phyloP scores from a whole-genome alignment of 2,113 vertebrate genomes.

The Macrotus californicus region DNA sequence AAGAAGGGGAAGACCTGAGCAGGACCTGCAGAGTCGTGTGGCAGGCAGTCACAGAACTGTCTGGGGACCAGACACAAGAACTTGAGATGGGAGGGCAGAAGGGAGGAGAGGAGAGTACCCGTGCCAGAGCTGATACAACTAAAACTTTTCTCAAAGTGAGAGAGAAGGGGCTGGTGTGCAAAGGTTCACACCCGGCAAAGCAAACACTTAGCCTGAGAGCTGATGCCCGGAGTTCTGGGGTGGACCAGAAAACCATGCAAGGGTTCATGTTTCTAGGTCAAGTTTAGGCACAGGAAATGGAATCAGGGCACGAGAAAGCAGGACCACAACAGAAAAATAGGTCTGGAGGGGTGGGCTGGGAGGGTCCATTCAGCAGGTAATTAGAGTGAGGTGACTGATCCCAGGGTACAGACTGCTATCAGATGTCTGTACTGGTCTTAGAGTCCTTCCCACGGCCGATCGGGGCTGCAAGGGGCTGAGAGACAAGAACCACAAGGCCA shows the following conservation, averaged over 20 bases:
- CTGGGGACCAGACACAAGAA: neutral
- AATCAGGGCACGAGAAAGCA: neutral
- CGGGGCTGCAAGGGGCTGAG: neutral
- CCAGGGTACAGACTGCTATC: neutral
- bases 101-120: too few relatives aligned
- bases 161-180: neutral
- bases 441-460: neutral
- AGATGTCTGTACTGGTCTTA: neutral
- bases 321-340: neutral
- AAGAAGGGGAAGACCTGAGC: neutral
- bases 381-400: neutral
- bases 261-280: neutral
- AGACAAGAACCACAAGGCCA: neutral
- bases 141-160: too few relatives aligned
- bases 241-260: neutral
- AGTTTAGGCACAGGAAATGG: neutral
- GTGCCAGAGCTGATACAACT: neutral
- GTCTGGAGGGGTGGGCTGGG: neutral
- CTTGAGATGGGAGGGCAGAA: neutral
- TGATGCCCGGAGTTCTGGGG: neutral
- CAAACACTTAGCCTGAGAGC: neutral
- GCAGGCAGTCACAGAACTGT: neutral
- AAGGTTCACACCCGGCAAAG: rapidly evolving
- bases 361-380: neutral
- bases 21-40: neutral